phyloP scores from a whole-genome alignment of 2,888 invertebrate species.

The Panzeria rudis region DNA sequence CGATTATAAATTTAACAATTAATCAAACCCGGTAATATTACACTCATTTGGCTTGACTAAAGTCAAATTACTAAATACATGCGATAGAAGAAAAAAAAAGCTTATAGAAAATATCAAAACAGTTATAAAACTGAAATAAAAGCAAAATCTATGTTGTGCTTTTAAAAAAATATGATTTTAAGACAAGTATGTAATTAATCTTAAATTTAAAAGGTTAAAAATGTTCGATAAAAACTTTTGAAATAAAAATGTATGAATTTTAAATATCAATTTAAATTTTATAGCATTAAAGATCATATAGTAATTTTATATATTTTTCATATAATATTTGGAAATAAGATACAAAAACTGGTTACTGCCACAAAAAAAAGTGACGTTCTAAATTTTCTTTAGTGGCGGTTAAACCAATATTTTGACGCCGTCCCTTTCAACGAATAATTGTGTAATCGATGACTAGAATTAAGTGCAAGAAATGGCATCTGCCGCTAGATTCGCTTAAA shows the following conservation, averaged over 20 bases:
- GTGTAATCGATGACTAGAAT: background rate
- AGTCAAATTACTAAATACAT: constrained; percentile 20
- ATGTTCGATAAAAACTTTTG: constrained; percentile 5
- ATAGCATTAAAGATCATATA: background rate
- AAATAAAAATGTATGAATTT: background rate
- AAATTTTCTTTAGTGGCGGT: background rate
- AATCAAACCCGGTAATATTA: constrained; percentile 35
- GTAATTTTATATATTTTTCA: background rate
- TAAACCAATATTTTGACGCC: background rate
- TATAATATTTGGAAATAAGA: background rate
- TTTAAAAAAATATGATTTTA: constrained; percentile 30
- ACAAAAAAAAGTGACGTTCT: background rate
- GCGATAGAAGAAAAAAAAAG: background rate
- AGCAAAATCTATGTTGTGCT: constrained; percentile 5
- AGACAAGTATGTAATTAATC: constrained; percentile 66
- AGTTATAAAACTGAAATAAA: background rate
- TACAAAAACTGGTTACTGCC: background rate
- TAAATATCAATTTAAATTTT: constrained; percentile 34
- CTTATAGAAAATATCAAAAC: background rate
- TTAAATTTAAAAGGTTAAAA: constrained; percentile 63
- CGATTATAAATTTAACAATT: constrained; percentile 37
- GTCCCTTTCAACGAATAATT: background rate
- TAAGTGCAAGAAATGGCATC: background rate
- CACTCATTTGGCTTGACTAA: constrained; percentile 7
- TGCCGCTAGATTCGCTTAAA: too few species aligned